phyloP scores from a whole-genome alignment of 2,888 invertebrate species.

The Tetramorium bicarinatum region DNA sequence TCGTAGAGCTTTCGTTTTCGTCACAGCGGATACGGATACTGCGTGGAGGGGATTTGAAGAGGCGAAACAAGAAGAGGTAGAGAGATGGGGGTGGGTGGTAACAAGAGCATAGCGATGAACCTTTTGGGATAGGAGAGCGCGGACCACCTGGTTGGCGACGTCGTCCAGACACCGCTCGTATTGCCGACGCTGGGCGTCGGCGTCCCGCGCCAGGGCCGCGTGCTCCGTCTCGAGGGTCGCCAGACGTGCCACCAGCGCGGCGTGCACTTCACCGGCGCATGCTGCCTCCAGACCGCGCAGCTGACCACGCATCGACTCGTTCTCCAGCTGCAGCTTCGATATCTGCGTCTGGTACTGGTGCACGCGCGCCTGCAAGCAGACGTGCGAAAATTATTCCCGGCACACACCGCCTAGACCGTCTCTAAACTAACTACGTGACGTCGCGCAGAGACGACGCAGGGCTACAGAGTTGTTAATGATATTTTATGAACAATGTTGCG shows the following conservation, averaged over 20 bases:
- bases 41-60: not conserved
- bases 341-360: conserved; percentile 91
- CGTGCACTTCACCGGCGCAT: conserved; percentile 85
- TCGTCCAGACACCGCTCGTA: conserved; percentile 94
- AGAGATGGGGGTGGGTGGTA: conserved; percentile 63
- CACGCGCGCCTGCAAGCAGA: conserved; percentile 88
- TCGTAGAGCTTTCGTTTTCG: not conserved
- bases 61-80: not conserved
- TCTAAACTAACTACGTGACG: not conserved
- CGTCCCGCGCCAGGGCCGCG: conserved; percentile 89
- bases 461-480: not conserved
- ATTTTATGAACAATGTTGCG: conserved; percentile 12
- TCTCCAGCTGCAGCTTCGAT: conserved; percentile 90
- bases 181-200: conserved; percentile 90
- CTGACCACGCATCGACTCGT: conserved; percentile 89
- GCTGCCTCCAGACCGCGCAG: conserved; percentile 82
- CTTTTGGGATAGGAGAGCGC: conserved; percentile 94
- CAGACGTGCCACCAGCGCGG: conserved; percentile 87
- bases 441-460: not conserved
- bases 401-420: not conserved
- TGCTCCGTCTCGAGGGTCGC: conserved; percentile 89
- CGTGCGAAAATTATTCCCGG: not conserved
- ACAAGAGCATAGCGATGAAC: conserved; percentile 86
- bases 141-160: conserved; percentile 94
- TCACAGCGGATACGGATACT: not conserved